Conservation (phyloP, 2,888 invertebrate genomes). For the Orthonevra nobilis region DNA sequence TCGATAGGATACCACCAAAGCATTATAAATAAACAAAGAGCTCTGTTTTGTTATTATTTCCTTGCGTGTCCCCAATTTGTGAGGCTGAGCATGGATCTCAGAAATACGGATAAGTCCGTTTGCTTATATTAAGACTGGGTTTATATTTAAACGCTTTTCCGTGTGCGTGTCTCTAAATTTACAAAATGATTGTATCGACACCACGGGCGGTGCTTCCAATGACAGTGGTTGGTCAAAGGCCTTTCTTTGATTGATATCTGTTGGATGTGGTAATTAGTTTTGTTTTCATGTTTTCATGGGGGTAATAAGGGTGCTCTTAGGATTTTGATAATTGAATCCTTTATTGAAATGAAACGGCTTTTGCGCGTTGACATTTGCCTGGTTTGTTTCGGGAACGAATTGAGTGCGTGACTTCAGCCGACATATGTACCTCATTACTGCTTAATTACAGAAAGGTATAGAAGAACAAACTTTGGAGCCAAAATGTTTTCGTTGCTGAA, state of each 20-base stretch:
- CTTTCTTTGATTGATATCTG: neutral
- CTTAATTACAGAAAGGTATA: neutral
- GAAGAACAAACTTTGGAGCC: too few relatives aligned
- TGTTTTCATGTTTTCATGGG: neutral
- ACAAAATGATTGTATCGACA: neutral
- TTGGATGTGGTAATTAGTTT: neutral
- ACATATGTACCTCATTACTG: neutral
- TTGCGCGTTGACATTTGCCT: neutral
- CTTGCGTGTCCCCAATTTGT: too few relatives aligned
- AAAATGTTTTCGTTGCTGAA: too few relatives aligned
- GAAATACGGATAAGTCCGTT: neutral
- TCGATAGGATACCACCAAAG: slow-evolving; percentile 20
- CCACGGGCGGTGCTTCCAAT: neutral
- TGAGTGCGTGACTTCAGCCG: neutral
- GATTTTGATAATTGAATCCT: slow-evolving; percentile 4
- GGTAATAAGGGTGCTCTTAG: neutral
- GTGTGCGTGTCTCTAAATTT: slow-evolving; percentile 10
- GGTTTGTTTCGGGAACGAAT: neutral
- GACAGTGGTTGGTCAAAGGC: neutral
- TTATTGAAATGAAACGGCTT: slow-evolving; percentile 4
- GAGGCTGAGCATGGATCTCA: neutral
- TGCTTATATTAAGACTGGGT: too few relatives aligned
- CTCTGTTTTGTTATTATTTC: too few relatives aligned
- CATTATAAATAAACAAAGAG: slow-evolving; percentile 32
- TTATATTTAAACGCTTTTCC: neutral